Percentiles rank a stretch among this genome's conserved stretches.
phyloP scores from a whole-genome alignment of 2,888 invertebrate species.

The Diachrysia chrysitis region DNA sequence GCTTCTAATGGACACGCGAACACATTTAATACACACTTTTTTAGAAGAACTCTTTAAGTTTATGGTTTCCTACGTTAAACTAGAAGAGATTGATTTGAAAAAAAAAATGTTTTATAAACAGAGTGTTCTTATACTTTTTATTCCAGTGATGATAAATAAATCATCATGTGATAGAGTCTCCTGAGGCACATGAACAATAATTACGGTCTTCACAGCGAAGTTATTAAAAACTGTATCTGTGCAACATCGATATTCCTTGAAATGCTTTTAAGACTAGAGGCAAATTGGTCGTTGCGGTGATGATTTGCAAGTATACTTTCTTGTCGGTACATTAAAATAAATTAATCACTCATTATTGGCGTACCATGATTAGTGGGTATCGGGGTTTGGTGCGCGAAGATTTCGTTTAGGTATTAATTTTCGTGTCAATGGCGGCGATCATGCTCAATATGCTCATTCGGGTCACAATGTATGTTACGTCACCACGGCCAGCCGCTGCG shows the following conservation, averaged over 20 bases:
- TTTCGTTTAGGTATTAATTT: constrained; percentile 64
- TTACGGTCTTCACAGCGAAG: too few relatives aligned
- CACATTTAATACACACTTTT: constrained; percentile 36
- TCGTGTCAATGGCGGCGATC: constrained; percentile 53
- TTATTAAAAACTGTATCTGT: not conserved
- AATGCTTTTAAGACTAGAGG: constrained; percentile 21
- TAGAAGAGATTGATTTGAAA: too few relatives aligned
- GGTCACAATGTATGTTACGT: constrained; percentile 42
- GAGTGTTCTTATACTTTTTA: too few relatives aligned
- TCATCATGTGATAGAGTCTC: not conserved
- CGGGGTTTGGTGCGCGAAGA: constrained; percentile 52
- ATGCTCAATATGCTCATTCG: constrained; percentile 32
- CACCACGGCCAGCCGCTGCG: constrained; percentile 37
- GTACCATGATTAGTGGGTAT: constrained; percentile 49
- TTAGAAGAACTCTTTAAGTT: too few relatives aligned
- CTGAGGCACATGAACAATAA: constrained; percentile 15
- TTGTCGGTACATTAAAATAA: constrained; percentile 17
- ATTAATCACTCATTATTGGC: constrained; percentile 36
- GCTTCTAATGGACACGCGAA: constrained; percentile 64
- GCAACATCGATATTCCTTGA: constrained; percentile 23
- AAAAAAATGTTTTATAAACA: too few relatives aligned
- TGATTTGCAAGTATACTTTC: constrained; percentile 47
- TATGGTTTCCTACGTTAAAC: too few relatives aligned
- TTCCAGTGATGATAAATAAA: too few relatives aligned
- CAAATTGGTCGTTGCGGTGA: constrained; percentile 22